A percentile compares a stretch with the other conserved stretches of the same genome.
Evolutionary conservation across 2,797 vertebrate genomes (phyloP).

Genomic region (Cygnus olor): DNA sequence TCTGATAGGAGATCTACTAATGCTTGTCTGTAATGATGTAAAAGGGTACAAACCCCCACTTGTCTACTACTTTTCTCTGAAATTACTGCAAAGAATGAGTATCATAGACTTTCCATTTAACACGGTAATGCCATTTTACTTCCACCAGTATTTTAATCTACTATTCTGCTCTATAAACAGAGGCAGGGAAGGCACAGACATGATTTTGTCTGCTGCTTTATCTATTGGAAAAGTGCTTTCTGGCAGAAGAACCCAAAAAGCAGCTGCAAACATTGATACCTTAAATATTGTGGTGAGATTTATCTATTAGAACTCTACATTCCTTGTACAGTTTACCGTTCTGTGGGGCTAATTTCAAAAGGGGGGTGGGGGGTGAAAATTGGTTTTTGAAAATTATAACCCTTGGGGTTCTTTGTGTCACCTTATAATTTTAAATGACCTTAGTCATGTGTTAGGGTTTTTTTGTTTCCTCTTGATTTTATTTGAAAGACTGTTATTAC

Average conservation of each 20-base stretch:
- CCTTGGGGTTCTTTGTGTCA: not conserved
- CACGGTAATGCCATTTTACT: not conserved
- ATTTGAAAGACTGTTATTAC: not conserved
- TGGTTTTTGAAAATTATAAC: not conserved
- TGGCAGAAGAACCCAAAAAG: not conserved
- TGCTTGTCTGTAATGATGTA: not conserved
- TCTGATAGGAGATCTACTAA: not conserved
- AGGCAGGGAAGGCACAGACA: not conserved
- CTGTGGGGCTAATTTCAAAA: not conserved
- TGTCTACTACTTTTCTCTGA: not conserved
- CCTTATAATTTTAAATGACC: not conserved
- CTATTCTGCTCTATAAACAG: not conserved
- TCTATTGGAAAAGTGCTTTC: not conserved
- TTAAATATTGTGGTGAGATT: not conserved
- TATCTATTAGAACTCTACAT: not conserved
- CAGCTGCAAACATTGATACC: not conserved
- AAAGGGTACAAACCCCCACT: not conserved
- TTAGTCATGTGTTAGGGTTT: not conserved
- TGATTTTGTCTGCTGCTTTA: not conserved
- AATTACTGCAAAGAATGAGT: not conserved
- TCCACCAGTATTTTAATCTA: not conserved
- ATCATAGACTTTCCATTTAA: not conserved
- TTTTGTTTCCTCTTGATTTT: not conserved
- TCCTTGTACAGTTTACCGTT: not conserved
- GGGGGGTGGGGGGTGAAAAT: not conserved